Conservation (phyloP, 2,888 invertebrate species). For the Leptothorax acervorum region DNA sequence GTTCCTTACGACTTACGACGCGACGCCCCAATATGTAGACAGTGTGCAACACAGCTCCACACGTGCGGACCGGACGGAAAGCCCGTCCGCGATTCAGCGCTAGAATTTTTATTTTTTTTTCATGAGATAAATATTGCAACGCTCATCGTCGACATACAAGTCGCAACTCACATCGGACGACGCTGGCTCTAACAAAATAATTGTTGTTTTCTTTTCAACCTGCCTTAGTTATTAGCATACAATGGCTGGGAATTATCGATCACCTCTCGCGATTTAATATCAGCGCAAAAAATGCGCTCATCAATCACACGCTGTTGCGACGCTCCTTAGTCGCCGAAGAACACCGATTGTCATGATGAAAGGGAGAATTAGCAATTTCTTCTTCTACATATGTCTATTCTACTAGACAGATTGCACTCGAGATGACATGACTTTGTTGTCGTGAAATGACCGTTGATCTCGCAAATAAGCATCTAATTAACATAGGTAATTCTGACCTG, state of each 20-base stretch:
- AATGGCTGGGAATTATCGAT: slow-evolving; percentile 21
- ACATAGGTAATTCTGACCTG: too few species aligned
- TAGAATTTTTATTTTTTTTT: slow-evolving; percentile 35
- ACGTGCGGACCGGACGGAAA: slow-evolving; percentile 40
- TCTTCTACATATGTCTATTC: neutral
- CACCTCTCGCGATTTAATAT: slow-evolving; percentile 2
- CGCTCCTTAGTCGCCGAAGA: neutral
- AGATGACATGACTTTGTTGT: neutral
- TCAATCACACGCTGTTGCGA: neutral
- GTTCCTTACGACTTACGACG: slow-evolving; percentile 50
- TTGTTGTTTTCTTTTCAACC: slow-evolving; percentile 1
- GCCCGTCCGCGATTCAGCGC: slow-evolving; percentile 1
- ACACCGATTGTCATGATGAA: neutral
- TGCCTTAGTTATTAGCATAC: slow-evolving; percentile 20
- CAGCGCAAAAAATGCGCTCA: neutral
- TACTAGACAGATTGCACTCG: neutral
- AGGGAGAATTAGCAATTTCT: neutral
- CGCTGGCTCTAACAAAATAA: slow-evolving; percentile 24
- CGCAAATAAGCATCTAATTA: too few species aligned
- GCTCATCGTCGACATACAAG: neutral
- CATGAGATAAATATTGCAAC: slow-evolving; percentile 33
- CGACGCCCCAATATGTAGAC: slow-evolving; percentile 38
- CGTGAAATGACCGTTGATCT: neutral
- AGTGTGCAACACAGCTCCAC: slow-evolving; percentile 16
- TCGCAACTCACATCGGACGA: neutral